Evolutionary conservation across 2,113 vertebrate genomes (phyloP).

Genomic region (Rhinichthys klamathensis): DNA sequence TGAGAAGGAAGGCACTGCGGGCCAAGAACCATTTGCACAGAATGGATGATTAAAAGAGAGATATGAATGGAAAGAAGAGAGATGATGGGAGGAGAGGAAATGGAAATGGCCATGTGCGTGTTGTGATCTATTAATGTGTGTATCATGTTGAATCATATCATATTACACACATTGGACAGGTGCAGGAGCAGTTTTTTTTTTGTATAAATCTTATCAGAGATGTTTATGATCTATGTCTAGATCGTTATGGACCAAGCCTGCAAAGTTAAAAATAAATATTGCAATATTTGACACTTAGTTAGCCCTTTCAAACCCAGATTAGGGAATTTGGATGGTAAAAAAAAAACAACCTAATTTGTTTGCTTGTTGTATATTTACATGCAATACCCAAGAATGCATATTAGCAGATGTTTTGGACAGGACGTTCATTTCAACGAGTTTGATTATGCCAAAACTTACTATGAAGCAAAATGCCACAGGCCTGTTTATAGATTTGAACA

Average conservation of each 20-base stretch:
- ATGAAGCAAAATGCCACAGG: background rate
- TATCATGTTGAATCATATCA: background rate
- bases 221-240: background rate
- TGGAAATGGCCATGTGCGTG: background rate
- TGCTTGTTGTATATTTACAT: background rate
- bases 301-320: background rate
- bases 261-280: background rate
- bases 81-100: background rate
- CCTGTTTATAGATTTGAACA: no score
- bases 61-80: background rate
- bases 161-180: background rate
- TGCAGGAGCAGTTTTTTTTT: background rate
- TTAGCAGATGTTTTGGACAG: conserved; percentile 9
- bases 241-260: background rate
- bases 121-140: background rate
- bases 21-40: conserved; percentile 7
- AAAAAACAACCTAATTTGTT: background rate
- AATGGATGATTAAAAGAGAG: conserved; percentile 9
- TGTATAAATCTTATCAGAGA: background rate
- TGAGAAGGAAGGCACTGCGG: background rate
- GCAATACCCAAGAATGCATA: background rate
- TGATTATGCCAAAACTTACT: background rate
- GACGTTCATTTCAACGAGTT: background rate
- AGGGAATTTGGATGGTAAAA: background rate
- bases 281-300: background rate